Conservation (phyloP, 1,140 invertebrate species). For the Sminthurinus signatus region DNA sequence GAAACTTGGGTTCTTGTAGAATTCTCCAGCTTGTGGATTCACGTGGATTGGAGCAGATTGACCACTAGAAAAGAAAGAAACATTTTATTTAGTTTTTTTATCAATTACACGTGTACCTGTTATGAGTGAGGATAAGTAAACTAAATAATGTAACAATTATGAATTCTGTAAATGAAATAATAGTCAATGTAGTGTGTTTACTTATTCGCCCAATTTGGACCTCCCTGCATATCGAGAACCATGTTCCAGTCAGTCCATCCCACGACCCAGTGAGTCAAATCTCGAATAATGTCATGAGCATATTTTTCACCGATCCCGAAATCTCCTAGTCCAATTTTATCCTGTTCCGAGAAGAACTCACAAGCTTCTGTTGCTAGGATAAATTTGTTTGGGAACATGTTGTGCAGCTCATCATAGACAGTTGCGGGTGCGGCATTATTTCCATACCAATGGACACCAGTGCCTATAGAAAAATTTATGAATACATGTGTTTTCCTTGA, state of each 20-base stretch:
- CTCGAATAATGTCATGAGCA: slow-evolving; percentile 61
- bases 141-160: too few species aligned
- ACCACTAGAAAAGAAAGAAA: too few species aligned
- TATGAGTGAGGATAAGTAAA: too few species aligned
- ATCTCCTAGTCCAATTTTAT: slow-evolving; percentile 54
- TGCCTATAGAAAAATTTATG: too few species aligned
- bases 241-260: slow-evolving; percentile 89
- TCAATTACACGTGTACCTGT: too few species aligned
- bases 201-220: slow-evolving; percentile 31
- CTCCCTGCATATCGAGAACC: slow-evolving; percentile 44
- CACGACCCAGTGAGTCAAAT: slow-evolving; percentile 60
- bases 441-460: slow-evolving; percentile 68
- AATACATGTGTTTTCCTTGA: too few species aligned
- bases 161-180: too few species aligned
- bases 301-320: slow-evolving; percentile 67
- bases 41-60: slow-evolving; percentile 31
- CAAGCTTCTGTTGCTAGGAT: slow-evolving; percentile 64
- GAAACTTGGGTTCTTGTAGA: slow-evolving; percentile 83
- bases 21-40: slow-evolving; percentile 51
- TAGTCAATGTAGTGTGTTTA: too few species aligned
- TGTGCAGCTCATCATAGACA: slow-evolving; percentile 46
- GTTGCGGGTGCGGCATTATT: slow-evolving; percentile 55
- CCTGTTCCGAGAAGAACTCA: neutral
- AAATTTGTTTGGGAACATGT: slow-evolving; percentile 60
- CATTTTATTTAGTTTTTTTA: too few species aligned